These are phyloP conservation scores for Lasiommata megera DNA, from an alignment of 2,888 invertebrate genomes.

Conservation along the genomic window DNA sequence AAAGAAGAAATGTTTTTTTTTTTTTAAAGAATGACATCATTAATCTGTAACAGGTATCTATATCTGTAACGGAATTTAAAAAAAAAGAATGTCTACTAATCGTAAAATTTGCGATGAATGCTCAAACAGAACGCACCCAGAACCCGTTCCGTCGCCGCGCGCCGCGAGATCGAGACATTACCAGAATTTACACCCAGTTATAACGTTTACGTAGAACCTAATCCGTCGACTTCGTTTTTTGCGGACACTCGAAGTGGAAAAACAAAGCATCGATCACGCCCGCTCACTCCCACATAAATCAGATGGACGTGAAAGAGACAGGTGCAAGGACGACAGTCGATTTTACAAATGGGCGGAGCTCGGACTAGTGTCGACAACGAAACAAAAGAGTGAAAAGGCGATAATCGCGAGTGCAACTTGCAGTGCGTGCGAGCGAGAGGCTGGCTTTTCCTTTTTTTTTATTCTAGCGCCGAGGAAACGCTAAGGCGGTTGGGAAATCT, in stretches of 20 bases:
- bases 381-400: conserved; percentile 78
- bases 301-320: conserved; percentile 76
- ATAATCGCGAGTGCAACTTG: conserved; percentile 72
- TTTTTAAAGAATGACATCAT: too few relatives aligned
- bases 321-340: conserved; percentile 76
- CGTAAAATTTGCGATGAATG: conserved; percentile 60
- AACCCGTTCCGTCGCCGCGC: conserved; percentile 47
- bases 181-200: conserved; percentile 65
- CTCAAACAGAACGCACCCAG: conserved; percentile 70
- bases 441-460: conserved; percentile 42
- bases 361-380: conserved; percentile 72
- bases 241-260: conserved; percentile 65
- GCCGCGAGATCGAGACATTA: conserved; percentile 63
- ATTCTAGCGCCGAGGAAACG: conserved; percentile 55
- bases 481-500: conserved; percentile 71
- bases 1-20: too few relatives aligned
- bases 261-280: conserved; percentile 79
- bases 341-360: conserved; percentile 80
- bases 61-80: conserved; percentile 64
- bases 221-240: conserved; percentile 47
- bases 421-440: conserved; percentile 60
- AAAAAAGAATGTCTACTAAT: conserved; percentile 55
- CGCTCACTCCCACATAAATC: conserved; percentile 81
- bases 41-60: too few relatives aligned
- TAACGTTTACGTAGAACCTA: conserved; percentile 55